Conservation (phyloP, 35 echinoderm and acorn worm genomes). For the Ophiothrix spiculata region DNA sequence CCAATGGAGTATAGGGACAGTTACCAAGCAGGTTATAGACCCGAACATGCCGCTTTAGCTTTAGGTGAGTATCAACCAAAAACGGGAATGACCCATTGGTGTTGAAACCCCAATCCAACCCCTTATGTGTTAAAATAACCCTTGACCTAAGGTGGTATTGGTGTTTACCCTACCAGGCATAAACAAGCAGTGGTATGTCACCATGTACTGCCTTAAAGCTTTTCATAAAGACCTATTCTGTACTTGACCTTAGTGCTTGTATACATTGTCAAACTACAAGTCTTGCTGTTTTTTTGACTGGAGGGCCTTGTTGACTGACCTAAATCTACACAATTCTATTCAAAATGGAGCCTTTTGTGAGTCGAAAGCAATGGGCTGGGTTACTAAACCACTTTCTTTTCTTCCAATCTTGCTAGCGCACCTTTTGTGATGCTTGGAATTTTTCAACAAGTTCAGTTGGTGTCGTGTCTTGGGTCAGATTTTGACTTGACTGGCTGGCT, state of each 20-base stretch:
- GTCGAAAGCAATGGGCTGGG: background rate
- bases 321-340: slow-evolving; percentile 16
- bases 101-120: background rate
- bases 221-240: background rate
- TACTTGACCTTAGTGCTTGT: background rate
- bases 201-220: background rate
- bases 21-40: background rate
- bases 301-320: background rate
- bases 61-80: slow-evolving; percentile 4
- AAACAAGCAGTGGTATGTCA: background rate
- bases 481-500: background rate
- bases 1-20: background rate
- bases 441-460: background rate
- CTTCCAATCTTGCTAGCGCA: background rate
- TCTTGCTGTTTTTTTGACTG: background rate
- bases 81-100: background rate
- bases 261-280: background rate
- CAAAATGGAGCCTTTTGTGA: background rate
- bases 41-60: background rate
- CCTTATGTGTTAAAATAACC: background rate
- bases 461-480: background rate
- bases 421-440: background rate
- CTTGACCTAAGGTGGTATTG: background rate
- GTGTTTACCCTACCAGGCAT: background rate
- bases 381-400: background rate